These are phyloP conservation scores for Nematostella vectensis DNA, from an alignment of 92 coral and sea anemone species.

Conservation along the genomic window DNA sequence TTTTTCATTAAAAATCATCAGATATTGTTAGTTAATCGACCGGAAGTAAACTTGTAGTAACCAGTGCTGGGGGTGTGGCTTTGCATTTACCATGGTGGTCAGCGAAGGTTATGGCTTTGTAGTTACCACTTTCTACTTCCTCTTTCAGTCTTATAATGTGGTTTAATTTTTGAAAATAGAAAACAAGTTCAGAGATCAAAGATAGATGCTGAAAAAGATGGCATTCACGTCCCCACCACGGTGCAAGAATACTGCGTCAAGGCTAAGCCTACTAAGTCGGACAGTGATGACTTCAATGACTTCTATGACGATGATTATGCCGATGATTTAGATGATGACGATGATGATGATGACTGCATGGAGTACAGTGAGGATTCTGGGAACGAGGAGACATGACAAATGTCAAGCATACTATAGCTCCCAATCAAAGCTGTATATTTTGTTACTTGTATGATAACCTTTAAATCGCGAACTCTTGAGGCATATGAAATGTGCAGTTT, in stretches of 20 bases:
- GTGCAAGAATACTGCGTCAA: constrained; percentile 96
- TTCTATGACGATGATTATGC: constrained; percentile 96
- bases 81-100: no score
- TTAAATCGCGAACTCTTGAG: no score
- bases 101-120: no score
- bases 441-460: constrained; percentile 56
- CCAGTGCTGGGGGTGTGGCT: no score
- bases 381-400: constrained; percentile 85
- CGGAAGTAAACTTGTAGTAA: no score
- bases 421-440: constrained; percentile 66
- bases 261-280: constrained; percentile 86
- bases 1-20: no score
- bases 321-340: constrained; percentile 88
- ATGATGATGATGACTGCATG: constrained; percentile 89
- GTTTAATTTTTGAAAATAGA: no score
- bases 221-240: constrained; percentile 86
- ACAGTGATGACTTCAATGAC: constrained; percentile 88
- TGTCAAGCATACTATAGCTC: constrained; percentile 20
- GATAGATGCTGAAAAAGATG: constrained; percentile 93
- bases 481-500: no score
- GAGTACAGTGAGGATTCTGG: constrained; percentile 98
- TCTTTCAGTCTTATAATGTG: no score
- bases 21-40: no score
- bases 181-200: constrained; percentile 91
- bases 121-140: no score